Base-by-base conservation (phyloP, 2,888 invertebrate genomes). In the Gasteruption jaculator region DNA sequence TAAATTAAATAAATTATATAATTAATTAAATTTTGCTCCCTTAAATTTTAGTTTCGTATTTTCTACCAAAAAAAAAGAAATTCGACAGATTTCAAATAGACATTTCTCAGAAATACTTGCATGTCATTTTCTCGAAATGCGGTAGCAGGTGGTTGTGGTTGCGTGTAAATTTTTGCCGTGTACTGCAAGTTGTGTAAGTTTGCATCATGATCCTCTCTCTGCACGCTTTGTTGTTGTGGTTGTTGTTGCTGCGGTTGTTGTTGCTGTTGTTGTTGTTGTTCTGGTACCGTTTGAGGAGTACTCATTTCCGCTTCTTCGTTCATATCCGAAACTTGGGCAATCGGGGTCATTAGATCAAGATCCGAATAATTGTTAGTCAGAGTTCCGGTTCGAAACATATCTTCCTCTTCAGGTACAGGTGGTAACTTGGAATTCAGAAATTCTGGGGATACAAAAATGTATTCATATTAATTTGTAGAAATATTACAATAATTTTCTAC, bases 381-480 rank as follows among this genome's bases (percentile, higher is more conserved):
- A 15, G 56, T 47, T 12, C 53, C 56, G 20, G 50, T 56, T n/a
- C 66, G 58, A 46, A 68, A 68, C 47, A 68, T 60, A 31, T 69
- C 69, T 14, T 70, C 71, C 38, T 81, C 81, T 70, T 82, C 81
- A 48, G 79, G 80, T 43, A 81, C 79, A 5, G 81, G 72, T 18
- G 81, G 76, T 46, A 82, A 62, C 62, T 77, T 79, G 11, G 74
- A 72, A 53, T 73, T 73, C 31, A 80, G 65, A 50, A 80, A 74
- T 56, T 80, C 80, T 79, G 57, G 32, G 65, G 61, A 43, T 5
- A 45, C 39, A 8, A 38, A 27, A 42, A 5, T 8, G 27, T 18
- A 33, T 11, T 25, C 12, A 7, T 35, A 21, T 10, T 32, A n/a
- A n/a, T n/a, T n/a, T n/a, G n/a, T n/a, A n/a, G n/a, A n/a, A n/a